Evolutionary conservation across 2,888 invertebrate species (phyloP).

Genomic region (Athetis lepigone): DNA sequence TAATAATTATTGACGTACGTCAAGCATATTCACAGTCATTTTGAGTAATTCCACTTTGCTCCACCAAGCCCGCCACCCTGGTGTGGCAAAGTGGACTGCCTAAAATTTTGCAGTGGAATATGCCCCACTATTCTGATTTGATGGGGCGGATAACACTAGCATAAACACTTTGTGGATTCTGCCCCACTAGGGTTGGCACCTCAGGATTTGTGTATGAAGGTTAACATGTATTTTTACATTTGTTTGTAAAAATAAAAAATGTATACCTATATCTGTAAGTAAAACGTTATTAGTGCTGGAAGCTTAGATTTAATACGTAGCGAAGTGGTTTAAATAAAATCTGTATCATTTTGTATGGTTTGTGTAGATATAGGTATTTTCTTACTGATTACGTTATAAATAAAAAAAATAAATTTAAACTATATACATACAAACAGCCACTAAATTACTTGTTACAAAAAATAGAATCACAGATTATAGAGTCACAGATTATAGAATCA

Average conservation of each 20-base stretch:
- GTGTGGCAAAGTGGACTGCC: too few species aligned
- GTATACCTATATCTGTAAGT: slow-evolving; percentile 30
- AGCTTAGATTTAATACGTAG: slow-evolving; percentile 30
- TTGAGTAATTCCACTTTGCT: too few species aligned
- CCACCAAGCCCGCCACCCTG: too few species aligned
- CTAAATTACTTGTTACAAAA: slow-evolving; percentile 27
- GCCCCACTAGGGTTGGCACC: too few species aligned
- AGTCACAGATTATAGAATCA: slow-evolving; percentile 27
- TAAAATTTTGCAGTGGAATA: too few species aligned
- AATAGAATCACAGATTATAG: slow-evolving; percentile 25
- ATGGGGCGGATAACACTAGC: too few species aligned
- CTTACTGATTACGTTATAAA: slow-evolving; percentile 32
- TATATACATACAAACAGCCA: slow-evolving; percentile 28
- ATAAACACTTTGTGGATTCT: too few species aligned
- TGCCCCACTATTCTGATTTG: too few species aligned
- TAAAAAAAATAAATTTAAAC: slow-evolving; percentile 26
- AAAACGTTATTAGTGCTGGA: slow-evolving; percentile 30
- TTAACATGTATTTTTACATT: slow-evolving; percentile 26
- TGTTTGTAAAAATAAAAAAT: slow-evolving; percentile 27
- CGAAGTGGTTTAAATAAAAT: slow-evolving; percentile 26
- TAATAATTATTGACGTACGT: too few species aligned
- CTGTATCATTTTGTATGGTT: slow-evolving; percentile 24
- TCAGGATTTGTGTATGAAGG: too few species aligned
- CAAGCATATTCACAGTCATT: too few species aligned
- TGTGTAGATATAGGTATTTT: slow-evolving; percentile 31